These are phyloP conservation scores for Phyto melanocephala DNA, from an alignment of 2,888 invertebrate genomes.

Conservation along the genomic window DNA sequence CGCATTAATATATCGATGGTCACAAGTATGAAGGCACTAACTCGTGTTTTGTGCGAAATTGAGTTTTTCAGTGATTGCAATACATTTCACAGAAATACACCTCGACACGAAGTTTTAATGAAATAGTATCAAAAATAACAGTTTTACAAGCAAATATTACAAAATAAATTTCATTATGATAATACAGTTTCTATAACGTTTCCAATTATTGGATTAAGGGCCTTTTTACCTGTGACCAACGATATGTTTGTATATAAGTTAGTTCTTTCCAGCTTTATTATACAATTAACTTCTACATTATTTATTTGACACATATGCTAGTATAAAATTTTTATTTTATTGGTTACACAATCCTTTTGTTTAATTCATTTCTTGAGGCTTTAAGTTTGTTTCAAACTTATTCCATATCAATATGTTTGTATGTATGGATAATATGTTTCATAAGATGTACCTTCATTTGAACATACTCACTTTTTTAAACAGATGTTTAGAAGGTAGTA, in stretches of 20 bases:
- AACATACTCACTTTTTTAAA: neutral
- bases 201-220: no score
- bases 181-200: no score
- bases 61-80: no score
- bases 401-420: slow-evolving; percentile 25
- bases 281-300: neutral
- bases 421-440: neutral
- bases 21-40: no score
- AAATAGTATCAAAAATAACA: no score
- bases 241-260: neutral
- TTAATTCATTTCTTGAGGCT: slow-evolving; percentile 20
- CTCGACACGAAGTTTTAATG: no score
- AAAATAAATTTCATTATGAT: no score
- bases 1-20: no score
- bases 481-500: slow-evolving; percentile 24
- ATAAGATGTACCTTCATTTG: slow-evolving; percentile 6
- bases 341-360: slow-evolving; percentile 43
- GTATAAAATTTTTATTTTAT: neutral
- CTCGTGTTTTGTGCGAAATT: no score
- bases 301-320: neutral
- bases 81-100: no score
- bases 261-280: neutral
- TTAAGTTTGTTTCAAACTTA: slow-evolving; percentile 16
- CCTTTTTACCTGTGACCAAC: no score
- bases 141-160: no score